These are phyloP conservation scores for Myotis myotis DNA, from an alignment of 2,797 vertebrate species.

Conservation along the genomic window DNA sequence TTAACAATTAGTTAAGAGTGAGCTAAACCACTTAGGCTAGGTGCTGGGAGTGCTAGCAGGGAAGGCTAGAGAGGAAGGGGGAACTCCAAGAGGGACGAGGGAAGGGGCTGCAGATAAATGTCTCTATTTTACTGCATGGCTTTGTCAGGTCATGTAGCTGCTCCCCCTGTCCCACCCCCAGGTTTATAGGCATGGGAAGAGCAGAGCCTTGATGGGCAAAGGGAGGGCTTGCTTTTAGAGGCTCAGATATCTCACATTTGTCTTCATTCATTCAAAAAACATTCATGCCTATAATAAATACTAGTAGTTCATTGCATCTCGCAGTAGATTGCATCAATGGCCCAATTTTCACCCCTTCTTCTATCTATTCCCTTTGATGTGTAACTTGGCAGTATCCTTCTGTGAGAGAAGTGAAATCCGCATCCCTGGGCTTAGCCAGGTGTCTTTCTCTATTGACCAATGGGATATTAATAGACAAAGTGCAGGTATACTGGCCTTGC, in stretches of 20 bases:
- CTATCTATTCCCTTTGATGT: not conserved
- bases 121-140: not conserved
- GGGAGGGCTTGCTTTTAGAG: not conserved
- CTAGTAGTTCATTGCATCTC: not conserved
- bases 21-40: not conserved
- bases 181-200: not conserved
- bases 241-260: not conserved
- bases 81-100: not conserved
- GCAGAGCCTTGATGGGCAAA: not conserved
- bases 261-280: not conserved
- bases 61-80: not conserved
- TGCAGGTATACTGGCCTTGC: accelerated
- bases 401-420: not conserved
- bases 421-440: not conserved
- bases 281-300: not conserved
- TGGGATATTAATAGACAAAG: not conserved
- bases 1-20: not conserved
- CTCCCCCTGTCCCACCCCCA: accelerated
- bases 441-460: not conserved
- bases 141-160: not conserved
- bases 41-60: not conserved
- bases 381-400: not conserved
- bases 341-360: not conserved
- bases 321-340: not conserved
- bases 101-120: not conserved